phyloP scores from a whole-genome alignment of 2,888 invertebrate genomes.

The Amiota communis region DNA sequence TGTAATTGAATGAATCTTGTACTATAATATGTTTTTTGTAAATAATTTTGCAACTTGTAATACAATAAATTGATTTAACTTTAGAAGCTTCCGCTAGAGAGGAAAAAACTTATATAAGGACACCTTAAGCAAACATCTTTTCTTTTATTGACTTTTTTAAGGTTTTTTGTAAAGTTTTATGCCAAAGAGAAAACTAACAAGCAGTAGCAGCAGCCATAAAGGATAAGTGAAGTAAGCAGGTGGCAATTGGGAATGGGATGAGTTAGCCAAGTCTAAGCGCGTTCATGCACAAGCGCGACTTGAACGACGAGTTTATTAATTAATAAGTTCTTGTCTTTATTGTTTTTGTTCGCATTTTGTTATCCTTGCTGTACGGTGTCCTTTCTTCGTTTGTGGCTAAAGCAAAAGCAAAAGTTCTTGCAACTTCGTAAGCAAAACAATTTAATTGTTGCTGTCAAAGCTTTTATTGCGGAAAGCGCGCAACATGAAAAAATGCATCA shows the following conservation, averaged over 20 bases:
- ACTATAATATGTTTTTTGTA: too few relatives aligned
- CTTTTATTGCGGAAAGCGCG: conserved; percentile 13
- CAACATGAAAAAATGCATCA: conserved; percentile 15
- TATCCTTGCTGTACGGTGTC: not conserved
- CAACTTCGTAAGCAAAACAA: conserved; percentile 61
- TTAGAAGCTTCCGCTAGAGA: too few relatives aligned
- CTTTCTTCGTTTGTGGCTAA: not conserved
- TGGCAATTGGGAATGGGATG: too few relatives aligned
- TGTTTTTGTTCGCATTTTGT: not conserved
- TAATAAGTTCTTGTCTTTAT: conserved; percentile 7
- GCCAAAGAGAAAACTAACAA: not conserved
- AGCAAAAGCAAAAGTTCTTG: conserved; percentile 48
- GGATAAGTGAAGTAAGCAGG: too few relatives aligned
- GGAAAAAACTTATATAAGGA: too few relatives aligned
- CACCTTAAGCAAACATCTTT: too few relatives aligned
- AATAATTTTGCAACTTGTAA: too few relatives aligned
- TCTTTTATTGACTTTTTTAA: too few relatives aligned
- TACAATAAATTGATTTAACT: too few relatives aligned
- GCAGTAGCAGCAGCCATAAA: not conserved
- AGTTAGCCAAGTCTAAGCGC: not conserved
- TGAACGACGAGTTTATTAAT: conserved; percentile 19
- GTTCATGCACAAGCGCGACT: not conserved
- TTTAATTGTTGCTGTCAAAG: conserved; percentile 58
- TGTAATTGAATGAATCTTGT: too few relatives aligned
- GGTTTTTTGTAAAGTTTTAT: too few relatives aligned